Base-by-base conservation (phyloP, 1,140 invertebrate species). In the Hormaphis cornu region DNA sequence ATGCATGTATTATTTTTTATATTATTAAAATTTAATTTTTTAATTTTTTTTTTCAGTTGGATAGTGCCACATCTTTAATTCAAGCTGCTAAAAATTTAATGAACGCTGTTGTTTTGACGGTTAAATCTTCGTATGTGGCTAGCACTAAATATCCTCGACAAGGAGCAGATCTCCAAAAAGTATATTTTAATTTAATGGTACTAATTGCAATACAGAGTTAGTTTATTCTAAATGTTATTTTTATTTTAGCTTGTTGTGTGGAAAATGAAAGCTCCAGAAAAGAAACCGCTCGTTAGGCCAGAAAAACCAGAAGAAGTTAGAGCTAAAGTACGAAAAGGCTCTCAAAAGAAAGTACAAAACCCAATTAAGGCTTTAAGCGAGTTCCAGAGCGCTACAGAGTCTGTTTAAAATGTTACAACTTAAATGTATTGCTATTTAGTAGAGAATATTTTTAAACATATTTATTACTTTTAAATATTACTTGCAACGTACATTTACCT, bases 221-320 rank as follows among this genome's bases (percentile, higher is more conserved):
- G 53, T 69, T 69, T 14, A 35, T 69, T 70, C 5, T 42, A n/a
- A 9, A 66, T 59, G 22, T 72, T 59, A 75, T 73, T 71, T 66
- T 76, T 76, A 76, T 78, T 48, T 52, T 91, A 93, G 40, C 95
- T 97, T 76, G 94, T 99, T 30, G 93, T 97, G 35, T 99, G 97
- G 97, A 95, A 95, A 77, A 98, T 99, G 95, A 98, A 98, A 78
- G 93, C 95, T 5, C 97, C 96, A 5, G 95, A 98, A 77, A 99
- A 99, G 84, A 98, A 98, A 78, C 95, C 96, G 0, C 80, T 99
- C 4, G 94, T 99, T 30, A 83, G 93, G 53, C 89, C 92, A 14
- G 95, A 97, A 77, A 90, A 94, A 79, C 93, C 93, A 0, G 93
- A 95, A 80, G 93, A 96, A 81, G 91, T 94, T 54, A 84, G 93